phyloP scores from a whole-genome alignment of 1,140 invertebrate species.

The Drosophila carrolli region DNA sequence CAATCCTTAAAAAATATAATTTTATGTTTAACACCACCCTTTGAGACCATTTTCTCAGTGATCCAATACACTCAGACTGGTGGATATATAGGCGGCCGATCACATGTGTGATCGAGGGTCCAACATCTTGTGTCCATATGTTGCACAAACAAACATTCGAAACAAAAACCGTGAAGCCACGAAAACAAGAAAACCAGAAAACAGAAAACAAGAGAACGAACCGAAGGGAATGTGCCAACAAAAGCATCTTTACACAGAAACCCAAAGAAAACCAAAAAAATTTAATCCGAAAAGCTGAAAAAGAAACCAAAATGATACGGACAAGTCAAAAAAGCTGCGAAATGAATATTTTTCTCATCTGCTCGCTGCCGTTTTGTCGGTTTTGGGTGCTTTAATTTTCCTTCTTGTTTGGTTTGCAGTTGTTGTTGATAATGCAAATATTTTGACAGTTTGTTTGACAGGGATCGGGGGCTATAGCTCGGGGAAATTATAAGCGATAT shows the following conservation, averaged over 20 bases:
- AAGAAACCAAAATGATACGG: conserved; percentile 27
- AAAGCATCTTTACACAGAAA: conserved; percentile 66
- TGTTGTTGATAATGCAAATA: conserved; percentile 73
- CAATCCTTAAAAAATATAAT: no score
- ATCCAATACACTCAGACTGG: not conserved
- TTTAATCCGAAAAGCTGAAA: conserved; percentile 31
- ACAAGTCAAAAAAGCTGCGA: conserved; percentile 25
- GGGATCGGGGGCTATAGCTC: conserved; percentile 8
- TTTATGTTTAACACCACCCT: not conserved
- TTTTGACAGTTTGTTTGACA: conserved; percentile 70
- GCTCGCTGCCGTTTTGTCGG: conserved; percentile 4
- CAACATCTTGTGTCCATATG: conserved; percentile 79
- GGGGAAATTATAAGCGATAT: conserved; percentile 25
- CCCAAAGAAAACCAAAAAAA: conserved; percentile 33
- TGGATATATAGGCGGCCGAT: conserved; percentile 24
- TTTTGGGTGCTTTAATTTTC: conserved; percentile 34
- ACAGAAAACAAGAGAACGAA: conserved; percentile 22
- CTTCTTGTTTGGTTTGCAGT: conserved; percentile 35
- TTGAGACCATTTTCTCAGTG: not conserved
- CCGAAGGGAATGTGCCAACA: conserved; percentile 46
- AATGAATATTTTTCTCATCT: conserved; percentile 43
- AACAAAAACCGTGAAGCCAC: conserved; percentile 35
- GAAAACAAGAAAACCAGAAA: conserved; percentile 22
- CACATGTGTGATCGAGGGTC: conserved; percentile 64
- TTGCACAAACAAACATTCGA: conserved; percentile 77